Evolutionary conservation across 53 echinoderm and acorn worm genomes (phyloP), one percentile per base, ranked within the genome.

Genomic region (Temnopleurus reevesii): DNA sequence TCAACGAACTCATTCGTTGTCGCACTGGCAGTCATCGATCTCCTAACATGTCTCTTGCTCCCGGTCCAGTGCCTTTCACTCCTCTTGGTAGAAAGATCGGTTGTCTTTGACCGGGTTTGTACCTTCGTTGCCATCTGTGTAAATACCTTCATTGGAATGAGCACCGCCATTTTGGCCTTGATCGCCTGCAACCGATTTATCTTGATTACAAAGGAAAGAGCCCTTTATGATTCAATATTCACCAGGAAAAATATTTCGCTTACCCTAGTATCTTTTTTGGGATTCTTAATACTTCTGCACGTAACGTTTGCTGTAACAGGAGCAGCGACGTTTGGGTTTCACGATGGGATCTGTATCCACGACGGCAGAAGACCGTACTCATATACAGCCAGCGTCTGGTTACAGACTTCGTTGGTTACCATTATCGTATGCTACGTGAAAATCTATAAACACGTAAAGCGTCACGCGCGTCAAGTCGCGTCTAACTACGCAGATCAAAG

Each of bases 361-460:
- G 65, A 34, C 13, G 35, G 28, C 4, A 71, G 88, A 6, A 31
- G 28, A 10, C 28, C 65, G 8, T 65, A 45, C 71, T 46, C 55
- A 6, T 87, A 87, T 53, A 15, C 31, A 15, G 71, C 55, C 12
- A 71, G 88, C 5, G 53, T 24, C 12, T 47, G 65, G 46, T 35
- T 93, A 19, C 81, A 89, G 0, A 58, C 58, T 5, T 91, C 91
- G 0, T 65, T 93, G 12, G 21, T 77, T 41, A 23, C 86, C n/a
- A 95, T 95, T 51, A 38, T 93, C 38, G 34, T 89, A 81, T 86
- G 93, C 56, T 95, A 93, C 76, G 60, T 90, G 18, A 84, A 76
- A 35, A 85, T 95, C 19, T 93, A 89, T 43, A 33, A 27, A 34
- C 95, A 95, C 30, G 81, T 95, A 46, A 60, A 36, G 53, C 27